Evolutionary conservation across 2,113 vertebrate genomes (phyloP).

Genomic region (Gymnobelideus leadbeateri): DNA sequence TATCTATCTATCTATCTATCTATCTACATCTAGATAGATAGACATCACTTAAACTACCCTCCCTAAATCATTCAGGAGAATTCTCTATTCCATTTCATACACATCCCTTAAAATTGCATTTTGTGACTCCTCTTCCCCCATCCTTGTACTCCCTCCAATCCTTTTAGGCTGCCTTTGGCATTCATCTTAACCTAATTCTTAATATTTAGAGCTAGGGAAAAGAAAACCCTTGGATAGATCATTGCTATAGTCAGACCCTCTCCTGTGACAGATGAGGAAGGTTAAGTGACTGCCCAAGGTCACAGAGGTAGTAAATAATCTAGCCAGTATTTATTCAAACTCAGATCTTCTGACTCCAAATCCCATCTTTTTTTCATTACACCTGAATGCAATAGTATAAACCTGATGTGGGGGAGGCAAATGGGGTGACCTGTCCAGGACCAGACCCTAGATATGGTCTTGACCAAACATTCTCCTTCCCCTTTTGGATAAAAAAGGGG

Average conservation of each 20-base stretch:
- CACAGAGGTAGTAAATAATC: neutral
- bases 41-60: neutral
- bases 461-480: neutral
- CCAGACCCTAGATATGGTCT: neutral
- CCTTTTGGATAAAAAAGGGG: neutral
- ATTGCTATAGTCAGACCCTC: neutral
- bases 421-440: neutral
- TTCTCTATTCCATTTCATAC: neutral
- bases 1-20: no score
- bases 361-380: neutral
- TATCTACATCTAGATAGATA: neutral
- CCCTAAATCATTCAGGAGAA: neutral
- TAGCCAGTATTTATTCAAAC: neutral
- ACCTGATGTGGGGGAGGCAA: neutral
- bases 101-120: neutral
- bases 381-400: neutral
- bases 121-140: neutral
- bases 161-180: neutral
- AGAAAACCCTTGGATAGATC: slow-evolving; percentile 1
- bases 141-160: neutral
- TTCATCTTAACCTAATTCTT: neutral
- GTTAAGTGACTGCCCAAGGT: neutral
- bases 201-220: neutral
- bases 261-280: neutral
- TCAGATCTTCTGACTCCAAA: neutral